Base-by-base conservation (phyloP, 2,113 vertebrate genomes). In the Rhea americana region DNA sequence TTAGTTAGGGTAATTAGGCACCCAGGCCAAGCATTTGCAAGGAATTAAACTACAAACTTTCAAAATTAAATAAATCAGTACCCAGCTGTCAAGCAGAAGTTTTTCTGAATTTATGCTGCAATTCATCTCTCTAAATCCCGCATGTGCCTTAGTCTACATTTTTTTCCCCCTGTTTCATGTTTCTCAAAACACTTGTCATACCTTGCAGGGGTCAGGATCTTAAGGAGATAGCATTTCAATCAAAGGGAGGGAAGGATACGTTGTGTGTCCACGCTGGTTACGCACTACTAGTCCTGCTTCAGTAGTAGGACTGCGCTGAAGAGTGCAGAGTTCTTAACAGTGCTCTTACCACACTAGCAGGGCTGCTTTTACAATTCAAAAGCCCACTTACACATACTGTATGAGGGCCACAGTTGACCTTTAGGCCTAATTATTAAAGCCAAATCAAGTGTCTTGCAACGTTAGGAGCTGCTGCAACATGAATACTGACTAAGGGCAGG, bases 1-100 rank as follows among this genome's bases (percentile, higher is more conserved):
- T 90, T 91, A 88, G 86, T 95, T 95, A 92, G 32, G 85, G 95
- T 91, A 83, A 96, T 92, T 97, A 96, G 85, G 84, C 94, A 87
- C 85, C 14, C 12, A 77, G 50, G 14, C 48, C 70, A 74, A 25
- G 18, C 4, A 80, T 93, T 94, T 96, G 71, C 59, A 95, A 93
- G 43, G 47, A 96, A 85, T 95, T 96, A 88, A 74, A 95, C 94
- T 93, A 89, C 28, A 95, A 47, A 72, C 78, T 96, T 96, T 89
- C 63, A 91, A 47, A 94, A 92, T 85, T 87, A 61, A 91, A 88
- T 51, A 88, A 89, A 94, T 90, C 85, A 91, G 67, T 91, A 75
- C 25, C 28, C 83, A 87, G 43, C 63, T 91, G 82, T 56, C 21
- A 43, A 67, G 45, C 35, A 81, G 28, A 70, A 65, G 13, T 2